phyloP scores from a whole-genome alignment of 2,888 invertebrate genomes.

The Heliconius aoede region DNA sequence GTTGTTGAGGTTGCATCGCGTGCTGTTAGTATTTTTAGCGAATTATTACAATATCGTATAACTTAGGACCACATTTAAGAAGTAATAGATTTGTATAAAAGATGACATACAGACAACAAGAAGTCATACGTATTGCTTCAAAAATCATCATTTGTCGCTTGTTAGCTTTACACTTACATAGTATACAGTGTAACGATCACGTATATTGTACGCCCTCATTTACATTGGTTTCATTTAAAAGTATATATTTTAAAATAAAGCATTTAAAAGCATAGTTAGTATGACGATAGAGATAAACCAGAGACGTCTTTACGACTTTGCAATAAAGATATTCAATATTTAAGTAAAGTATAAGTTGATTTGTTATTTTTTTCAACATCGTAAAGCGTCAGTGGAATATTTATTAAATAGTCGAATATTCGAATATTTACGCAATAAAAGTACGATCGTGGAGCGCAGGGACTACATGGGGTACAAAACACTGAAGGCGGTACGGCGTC shows the following conservation, averaged over 20 bases:
- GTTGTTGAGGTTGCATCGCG: conserved; percentile 36
- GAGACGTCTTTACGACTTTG: conserved; percentile 1
- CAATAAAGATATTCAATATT: neutral
- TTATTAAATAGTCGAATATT: conserved; percentile 38
- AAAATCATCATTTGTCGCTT: neutral
- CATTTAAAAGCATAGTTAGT: conserved; percentile 16
- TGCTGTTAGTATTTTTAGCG: conserved; percentile 37
- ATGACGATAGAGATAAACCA: neutral
- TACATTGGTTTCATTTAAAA: neutral
- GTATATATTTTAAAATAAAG: conserved; percentile 4
- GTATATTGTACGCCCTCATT: conserved; percentile 9
- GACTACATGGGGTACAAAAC: conserved; percentile 79
- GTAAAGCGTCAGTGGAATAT: conserved; percentile 21
- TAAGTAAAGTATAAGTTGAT: too few species aligned
- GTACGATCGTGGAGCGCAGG: conserved; percentile 73
- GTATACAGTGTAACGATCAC: neutral
- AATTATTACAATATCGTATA: neutral
- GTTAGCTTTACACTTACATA: conserved; percentile 3
- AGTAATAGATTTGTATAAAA: neutral
- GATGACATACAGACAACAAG: neutral
- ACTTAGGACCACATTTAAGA: neutral
- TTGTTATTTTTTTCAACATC: neutral
- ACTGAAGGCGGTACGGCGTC: conserved; percentile 76
- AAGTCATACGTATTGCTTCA: too few species aligned
- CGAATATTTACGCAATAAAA: conserved; percentile 82